phyloP scores from a whole-genome alignment of 2,113 vertebrate species.

The Sinocyclocheilus maitianheensis region DNA sequence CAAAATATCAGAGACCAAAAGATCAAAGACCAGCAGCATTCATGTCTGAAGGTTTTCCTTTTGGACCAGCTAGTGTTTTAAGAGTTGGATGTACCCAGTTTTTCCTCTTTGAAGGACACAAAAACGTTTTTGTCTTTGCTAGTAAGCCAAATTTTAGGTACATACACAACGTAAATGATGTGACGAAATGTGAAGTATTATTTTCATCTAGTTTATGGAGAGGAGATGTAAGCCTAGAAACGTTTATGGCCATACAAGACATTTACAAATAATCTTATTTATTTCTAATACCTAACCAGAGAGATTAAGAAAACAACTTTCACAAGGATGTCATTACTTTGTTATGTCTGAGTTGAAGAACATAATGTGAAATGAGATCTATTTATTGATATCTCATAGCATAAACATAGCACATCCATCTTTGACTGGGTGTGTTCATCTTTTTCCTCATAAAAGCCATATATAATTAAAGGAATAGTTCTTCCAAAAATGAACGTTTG shows the following conservation, averaged over 20 bases:
- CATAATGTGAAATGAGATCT: slow-evolving; percentile 58
- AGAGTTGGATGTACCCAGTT: slow-evolving; percentile 19
- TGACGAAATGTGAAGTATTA: slow-evolving; percentile 41
- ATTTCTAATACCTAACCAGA: slow-evolving; percentile 35
- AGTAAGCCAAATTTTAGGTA: not conserved
- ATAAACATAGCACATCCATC: slow-evolving; percentile 36
- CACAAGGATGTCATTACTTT: slow-evolving; percentile 36
- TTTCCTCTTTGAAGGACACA: slow-evolving; percentile 9
- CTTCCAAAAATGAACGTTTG: not conserved
- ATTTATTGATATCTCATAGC: slow-evolving; percentile 51
- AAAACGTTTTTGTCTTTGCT: not conserved
- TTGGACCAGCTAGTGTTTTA: slow-evolving; percentile 38
- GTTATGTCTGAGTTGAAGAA: slow-evolving; percentile 20
- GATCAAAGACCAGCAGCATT: slow-evolving; percentile 9
- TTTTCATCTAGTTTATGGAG: slow-evolving; percentile 35
- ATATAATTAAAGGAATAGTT: not conserved
- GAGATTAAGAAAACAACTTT: slow-evolving; percentile 1
- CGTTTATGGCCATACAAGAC: slow-evolving; percentile 36
- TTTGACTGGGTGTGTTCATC: slow-evolving; percentile 37
- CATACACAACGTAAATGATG: slow-evolving; percentile 14
- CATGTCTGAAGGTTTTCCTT: slow-evolving; percentile 22
- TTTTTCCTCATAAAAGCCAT: slow-evolving; percentile 19
- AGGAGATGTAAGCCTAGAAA: not conserved
- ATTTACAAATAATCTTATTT: slow-evolving; percentile 47
- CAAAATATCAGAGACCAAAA: not conserved